Evolutionary conservation across 1,140 invertebrate genomes (phyloP).

Genomic region (Lycorma delicatula): DNA sequence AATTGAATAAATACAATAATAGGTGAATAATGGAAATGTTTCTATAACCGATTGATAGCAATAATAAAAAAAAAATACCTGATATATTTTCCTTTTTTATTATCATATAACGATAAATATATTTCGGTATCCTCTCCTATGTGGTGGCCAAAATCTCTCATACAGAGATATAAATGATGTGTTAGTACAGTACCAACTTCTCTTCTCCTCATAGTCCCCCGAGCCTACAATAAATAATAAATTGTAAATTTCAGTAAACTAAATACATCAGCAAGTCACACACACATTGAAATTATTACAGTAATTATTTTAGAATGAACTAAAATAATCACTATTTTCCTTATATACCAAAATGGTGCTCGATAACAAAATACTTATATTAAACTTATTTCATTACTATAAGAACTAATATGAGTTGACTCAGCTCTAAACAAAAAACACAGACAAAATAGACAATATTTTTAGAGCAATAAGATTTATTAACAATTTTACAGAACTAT

Average conservation of each 20-base stretch:
- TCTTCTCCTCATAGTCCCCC: slow-evolving; percentile 59
- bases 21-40: not conserved
- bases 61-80: slow-evolving; percentile 35
- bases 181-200: slow-evolving; percentile 58
- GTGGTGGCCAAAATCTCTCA: slow-evolving; percentile 78
- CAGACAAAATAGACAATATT: too few relatives aligned
- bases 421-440: too few relatives aligned
- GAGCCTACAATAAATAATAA: slow-evolving; percentile 37
- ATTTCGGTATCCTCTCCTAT: slow-evolving; percentile 83
- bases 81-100: slow-evolving; percentile 48
- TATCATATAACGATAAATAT: slow-evolving; percentile 79
- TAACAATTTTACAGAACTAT: too few relatives aligned
- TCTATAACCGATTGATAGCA: not conserved
- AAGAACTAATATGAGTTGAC: too few relatives aligned
- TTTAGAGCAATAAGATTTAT: too few relatives aligned
- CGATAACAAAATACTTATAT: too few relatives aligned
- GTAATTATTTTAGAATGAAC: slow-evolving; percentile 31
- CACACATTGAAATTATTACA: slow-evolving; percentile 25
- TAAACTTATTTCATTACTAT: too few relatives aligned
- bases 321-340: not conserved
- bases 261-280: slow-evolving; percentile 3
- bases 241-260: slow-evolving; percentile 24
- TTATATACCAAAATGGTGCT: not conserved
- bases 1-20: not conserved
- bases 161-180: slow-evolving; percentile 78